These are phyloP conservation scores for Sabatieria punctata DNA, from an alignment of 2,888 invertebrate species.

Conservation along the genomic window DNA sequence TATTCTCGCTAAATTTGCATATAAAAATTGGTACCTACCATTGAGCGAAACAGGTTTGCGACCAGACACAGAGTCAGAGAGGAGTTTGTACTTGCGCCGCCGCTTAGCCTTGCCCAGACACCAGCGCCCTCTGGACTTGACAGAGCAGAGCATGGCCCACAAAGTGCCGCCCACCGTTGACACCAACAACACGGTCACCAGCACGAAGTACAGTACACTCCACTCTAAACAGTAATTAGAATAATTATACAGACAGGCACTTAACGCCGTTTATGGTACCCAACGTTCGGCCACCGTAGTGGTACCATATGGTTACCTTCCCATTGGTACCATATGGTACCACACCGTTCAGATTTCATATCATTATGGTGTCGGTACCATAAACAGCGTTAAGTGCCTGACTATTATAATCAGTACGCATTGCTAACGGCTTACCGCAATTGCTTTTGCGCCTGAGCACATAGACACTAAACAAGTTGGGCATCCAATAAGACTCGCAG, in stretches of 20 bases:
- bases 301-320: no score
- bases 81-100: not conserved
- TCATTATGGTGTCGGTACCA: not conserved
- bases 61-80: no score
- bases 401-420: not conserved
- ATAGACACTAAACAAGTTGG: not conserved
- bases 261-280: no score
- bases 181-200: not conserved
- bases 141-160: conserved; percentile 2
- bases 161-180: conserved; percentile 1
- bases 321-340: no score
- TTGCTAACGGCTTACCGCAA: not conserved
- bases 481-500: conserved; percentile 1
- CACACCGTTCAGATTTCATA: no score
- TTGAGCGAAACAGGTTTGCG: no score
- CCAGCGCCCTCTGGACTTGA: not conserved
- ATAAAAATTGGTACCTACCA: no score
- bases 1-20: no score
- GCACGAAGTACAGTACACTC: not conserved
- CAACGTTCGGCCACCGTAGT: no score
- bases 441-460: not conserved
- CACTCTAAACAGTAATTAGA: not conserved
- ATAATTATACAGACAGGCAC: no score
- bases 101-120: not conserved
- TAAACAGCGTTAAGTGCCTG: not conserved